Evolutionary conservation across 1,140 invertebrate genomes (phyloP), one percentile per base, ranked within the genome.

Genomic region (Zaprionus davidi): DNA sequence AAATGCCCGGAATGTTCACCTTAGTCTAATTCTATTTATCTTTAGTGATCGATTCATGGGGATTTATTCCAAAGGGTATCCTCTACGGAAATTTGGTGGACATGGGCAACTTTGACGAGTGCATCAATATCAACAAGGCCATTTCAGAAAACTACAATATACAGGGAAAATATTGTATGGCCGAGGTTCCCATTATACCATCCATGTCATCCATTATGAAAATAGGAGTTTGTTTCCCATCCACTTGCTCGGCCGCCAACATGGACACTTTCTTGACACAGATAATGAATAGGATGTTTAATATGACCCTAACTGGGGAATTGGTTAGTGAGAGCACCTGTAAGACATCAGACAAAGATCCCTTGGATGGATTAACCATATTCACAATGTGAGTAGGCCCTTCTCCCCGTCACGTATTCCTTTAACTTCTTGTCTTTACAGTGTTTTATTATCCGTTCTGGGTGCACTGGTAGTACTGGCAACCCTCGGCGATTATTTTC

Each of bases 41-140:
- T 13, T 0, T 31, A 88, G 85, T 85, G 70, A n/a, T 90, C 7
- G 78, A 90, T 60, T 62, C 82, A 0, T 90, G 82, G 85, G 77
- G 79, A n/a, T 71, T 67, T 26, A 49, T 64, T 51, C 76, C 64
- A 2, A 34, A 56, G 5, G 80, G 80, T 4, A 22, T 82, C 5
- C 51, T 82, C 0, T 71, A 58, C 12, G 80, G 78, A 12, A 76
- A 74, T 51, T 7, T 56, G 0, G 26, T 24, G 0, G 64, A 87
- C 31, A 38, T 90, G 26, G 86, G 84, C 2, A 82, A 90, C 46
- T 88, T 57, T 4, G 79, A 82, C 24, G 73, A 82, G 63, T 88
- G 84, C 24, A 20, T 88, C 0, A 22, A 11, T 0, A 71, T 81
- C 11, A 56, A 70, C 1, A 49, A 76, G 1, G 28, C 17, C 3